These are phyloP conservation scores for Dasysyrphus tricinctus DNA, from an alignment of 2,888 invertebrate species.

Conservation along the genomic window DNA sequence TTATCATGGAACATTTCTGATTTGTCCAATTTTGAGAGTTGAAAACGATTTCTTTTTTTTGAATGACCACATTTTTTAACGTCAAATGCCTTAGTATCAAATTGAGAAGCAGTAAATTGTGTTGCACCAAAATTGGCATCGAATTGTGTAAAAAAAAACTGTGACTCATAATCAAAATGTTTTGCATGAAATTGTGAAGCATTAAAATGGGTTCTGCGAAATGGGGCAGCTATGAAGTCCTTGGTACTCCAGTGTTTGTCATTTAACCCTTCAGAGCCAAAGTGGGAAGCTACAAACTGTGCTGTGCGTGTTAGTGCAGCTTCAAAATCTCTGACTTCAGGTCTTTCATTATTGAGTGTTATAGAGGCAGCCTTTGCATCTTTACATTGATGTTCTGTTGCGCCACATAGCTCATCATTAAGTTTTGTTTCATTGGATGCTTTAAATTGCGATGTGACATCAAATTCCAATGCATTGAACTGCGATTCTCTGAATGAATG, in stretches of 20 bases:
- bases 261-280: not conserved
- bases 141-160: not conserved
- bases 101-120: conserved; percentile 8
- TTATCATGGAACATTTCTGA: not conserved
- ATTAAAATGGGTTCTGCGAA: not conserved
- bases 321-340: not conserved
- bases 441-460: not conserved
- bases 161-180: not conserved
- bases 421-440: not conserved
- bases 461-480: not conserved
- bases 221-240: not conserved
- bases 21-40: not conserved
- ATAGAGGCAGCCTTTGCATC: not conserved
- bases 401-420: not conserved
- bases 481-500: not conserved
- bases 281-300: not conserved
- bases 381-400: not conserved
- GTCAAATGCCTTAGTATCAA: conserved; percentile 2
- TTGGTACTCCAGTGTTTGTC: not conserved
- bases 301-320: not conserved
- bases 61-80: not conserved
- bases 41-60: not conserved
- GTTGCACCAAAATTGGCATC: not conserved
- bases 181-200: conserved; percentile 10
- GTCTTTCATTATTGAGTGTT: not conserved